Conservation (phyloP, 1,140 invertebrate species). For the Achatina immaculata region DNA sequence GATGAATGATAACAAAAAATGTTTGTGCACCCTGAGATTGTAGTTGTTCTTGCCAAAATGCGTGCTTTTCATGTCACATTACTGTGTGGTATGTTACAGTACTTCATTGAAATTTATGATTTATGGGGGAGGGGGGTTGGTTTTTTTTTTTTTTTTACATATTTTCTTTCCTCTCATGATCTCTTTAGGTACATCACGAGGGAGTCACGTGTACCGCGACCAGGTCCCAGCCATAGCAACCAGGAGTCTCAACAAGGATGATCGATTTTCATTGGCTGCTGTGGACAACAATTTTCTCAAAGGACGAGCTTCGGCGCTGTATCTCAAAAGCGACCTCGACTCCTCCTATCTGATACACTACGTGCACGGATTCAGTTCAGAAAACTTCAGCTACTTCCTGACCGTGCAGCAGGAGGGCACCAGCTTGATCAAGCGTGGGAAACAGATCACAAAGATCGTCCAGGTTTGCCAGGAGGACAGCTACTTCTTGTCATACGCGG, state of each 20-base stretch:
- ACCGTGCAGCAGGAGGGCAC: slow-evolving; percentile 84
- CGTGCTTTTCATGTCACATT: too few relatives aligned
- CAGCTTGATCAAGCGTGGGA: slow-evolving; percentile 75
- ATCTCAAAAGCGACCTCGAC: slow-evolving; percentile 52
- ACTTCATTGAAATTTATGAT: too few relatives aligned
- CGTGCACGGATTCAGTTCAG: slow-evolving; percentile 93
- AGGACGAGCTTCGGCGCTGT: slow-evolving; percentile 49
- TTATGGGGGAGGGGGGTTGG: too few relatives aligned
- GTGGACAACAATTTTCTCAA: slow-evolving; percentile 46
- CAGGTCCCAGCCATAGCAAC: slow-evolving; percentile 53
- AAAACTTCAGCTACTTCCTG: slow-evolving; percentile 95
- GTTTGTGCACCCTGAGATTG: too few relatives aligned
- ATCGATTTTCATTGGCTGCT: slow-evolving; percentile 47
- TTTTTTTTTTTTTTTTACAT: too few relatives aligned
- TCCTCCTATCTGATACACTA: slow-evolving; percentile 81
- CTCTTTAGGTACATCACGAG: not conserved
- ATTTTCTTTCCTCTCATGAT: not conserved
- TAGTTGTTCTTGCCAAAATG: too few relatives aligned
- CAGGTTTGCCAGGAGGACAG: slow-evolving; percentile 95
- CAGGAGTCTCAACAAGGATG: slow-evolving; percentile 44
- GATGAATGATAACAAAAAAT: too few relatives aligned
- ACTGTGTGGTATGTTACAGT: too few relatives aligned
- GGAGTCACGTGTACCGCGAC: slow-evolving; percentile 42
- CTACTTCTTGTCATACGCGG: slow-evolving; percentile 91
- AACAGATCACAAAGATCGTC: slow-evolving; percentile 92